Conservation (phyloP, 2,888 invertebrate species). For the Tenthredo amoena region DNA sequence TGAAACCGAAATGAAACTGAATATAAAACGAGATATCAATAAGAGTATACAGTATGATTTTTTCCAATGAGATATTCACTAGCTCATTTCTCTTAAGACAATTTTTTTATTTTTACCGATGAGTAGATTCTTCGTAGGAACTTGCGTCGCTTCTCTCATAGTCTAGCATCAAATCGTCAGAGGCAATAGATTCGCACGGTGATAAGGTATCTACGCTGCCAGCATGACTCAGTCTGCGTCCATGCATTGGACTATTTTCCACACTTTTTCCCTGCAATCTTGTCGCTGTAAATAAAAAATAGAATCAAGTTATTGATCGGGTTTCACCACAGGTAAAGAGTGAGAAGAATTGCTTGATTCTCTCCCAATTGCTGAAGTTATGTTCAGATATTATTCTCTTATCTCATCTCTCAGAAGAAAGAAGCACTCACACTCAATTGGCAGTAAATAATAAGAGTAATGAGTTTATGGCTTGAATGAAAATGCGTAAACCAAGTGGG, state of each 20-base stretch:
- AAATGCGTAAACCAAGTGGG: background rate
- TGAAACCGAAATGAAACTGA: slow-evolving; percentile 56
- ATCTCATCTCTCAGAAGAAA: background rate
- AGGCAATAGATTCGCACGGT: slow-evolving; percentile 90
- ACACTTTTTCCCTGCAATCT: slow-evolving; percentile 66
- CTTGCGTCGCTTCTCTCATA: slow-evolving; percentile 85
- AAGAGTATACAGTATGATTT: background rate
- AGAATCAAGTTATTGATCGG: slow-evolving; percentile 18
- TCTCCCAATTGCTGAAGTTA: background rate
- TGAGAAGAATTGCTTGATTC: background rate
- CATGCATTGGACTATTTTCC: slow-evolving; percentile 73
- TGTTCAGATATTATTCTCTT: background rate
- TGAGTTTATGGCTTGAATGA: background rate
- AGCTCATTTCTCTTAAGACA: background rate
- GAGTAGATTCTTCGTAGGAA: slow-evolving; percentile 81
- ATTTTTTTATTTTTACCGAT: slow-evolving; percentile 78
- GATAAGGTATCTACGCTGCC: slow-evolving; percentile 90
- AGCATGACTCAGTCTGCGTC: slow-evolving; percentile 81
- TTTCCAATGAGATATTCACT: background rate
- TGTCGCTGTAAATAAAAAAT: slow-evolving; percentile 48
- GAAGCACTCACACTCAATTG: background rate
- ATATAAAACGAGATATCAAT: background rate
- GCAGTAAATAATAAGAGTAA: background rate
- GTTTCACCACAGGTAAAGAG: background rate
- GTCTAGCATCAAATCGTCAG: slow-evolving; percentile 94